These are phyloP conservation scores for Calameuta idolon DNA, from an alignment of 2,888 invertebrate species.

Conservation along the genomic window DNA sequence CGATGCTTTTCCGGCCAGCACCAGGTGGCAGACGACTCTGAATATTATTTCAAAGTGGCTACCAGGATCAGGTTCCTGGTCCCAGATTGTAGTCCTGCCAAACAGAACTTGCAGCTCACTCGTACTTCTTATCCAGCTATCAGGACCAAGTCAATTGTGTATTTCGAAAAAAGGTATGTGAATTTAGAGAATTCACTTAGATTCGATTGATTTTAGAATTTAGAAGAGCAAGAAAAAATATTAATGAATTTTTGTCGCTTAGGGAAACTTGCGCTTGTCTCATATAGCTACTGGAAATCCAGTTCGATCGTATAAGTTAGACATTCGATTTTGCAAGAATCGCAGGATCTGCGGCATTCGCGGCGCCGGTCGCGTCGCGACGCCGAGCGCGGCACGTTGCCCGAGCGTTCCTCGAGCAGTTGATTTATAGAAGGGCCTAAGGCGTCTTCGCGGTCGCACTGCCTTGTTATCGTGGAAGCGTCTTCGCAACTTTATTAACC, in stretches of 20 bases:
- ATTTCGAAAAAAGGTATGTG: too few species aligned
- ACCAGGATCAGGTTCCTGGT: conserved; percentile 21
- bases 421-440: conserved; percentile 48
- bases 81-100: not conserved
- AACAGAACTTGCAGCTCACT: not conserved
- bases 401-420: conserved; percentile 14
- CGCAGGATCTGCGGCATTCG: not conserved
- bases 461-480: conserved; percentile 47
- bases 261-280: not conserved
- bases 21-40: conserved; percentile 21
- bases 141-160: not conserved
- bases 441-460: conserved; percentile 41
- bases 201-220: too few species aligned
- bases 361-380: not conserved
- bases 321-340: not conserved
- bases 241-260: not conserved
- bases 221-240: not conserved
- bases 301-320: not conserved
- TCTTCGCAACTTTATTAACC: conserved; percentile 51
- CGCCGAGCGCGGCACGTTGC: not conserved
- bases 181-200: too few species aligned
- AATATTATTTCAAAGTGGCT: conserved; percentile 23
- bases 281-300: not conserved
- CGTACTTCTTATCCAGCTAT: not conserved
- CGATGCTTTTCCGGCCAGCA: conserved; percentile 7